A percentile compares a stretch with the other conserved stretches of the same genome.
These are phyloP conservation scores for Antedon mediterranea DNA, from an alignment of 53 echinoderm and acorn worm genomes.

Conservation along the genomic window DNA sequence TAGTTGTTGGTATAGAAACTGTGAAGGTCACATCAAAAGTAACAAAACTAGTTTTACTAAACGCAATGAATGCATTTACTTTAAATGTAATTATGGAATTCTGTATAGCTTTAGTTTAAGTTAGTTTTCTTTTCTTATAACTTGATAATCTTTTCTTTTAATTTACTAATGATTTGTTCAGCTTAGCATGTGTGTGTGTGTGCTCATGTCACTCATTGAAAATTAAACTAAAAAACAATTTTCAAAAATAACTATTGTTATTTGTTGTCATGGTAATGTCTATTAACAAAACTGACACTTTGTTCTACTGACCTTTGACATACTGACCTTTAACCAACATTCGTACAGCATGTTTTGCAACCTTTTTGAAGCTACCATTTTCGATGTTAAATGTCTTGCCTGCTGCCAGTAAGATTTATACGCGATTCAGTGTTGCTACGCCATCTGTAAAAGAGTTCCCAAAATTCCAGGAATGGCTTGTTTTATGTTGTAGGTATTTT, in stretches of 20 bases:
- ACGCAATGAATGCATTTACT: too few species aligned
- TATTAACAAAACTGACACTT: background rate
- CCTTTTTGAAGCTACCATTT: background rate
- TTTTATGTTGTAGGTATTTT: background rate
- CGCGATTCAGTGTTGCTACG: background rate
- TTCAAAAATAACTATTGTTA: background rate
- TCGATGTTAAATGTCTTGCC: background rate
- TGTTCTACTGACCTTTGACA: background rate
- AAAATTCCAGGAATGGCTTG: background rate
- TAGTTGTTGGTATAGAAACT: too few species aligned
- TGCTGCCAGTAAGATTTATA: background rate
- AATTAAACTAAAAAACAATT: too few species aligned
- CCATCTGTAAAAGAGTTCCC: background rate
- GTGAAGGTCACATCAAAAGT: too few species aligned
- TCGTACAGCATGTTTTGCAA: background rate
- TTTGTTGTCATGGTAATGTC: background rate
- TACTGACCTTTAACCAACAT: background rate
- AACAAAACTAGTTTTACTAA: too few species aligned
- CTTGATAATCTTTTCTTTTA: too few species aligned
- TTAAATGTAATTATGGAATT: too few species aligned
- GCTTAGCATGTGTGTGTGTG: background rate
- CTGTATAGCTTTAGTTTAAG: too few species aligned
- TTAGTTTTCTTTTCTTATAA: too few species aligned
- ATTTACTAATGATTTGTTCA: too few species aligned
- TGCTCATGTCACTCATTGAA: background rate